Evolutionary conservation across 35 echinoderm and acorn worm species (phyloP).

Genomic region (Stichopus chloronotus): DNA sequence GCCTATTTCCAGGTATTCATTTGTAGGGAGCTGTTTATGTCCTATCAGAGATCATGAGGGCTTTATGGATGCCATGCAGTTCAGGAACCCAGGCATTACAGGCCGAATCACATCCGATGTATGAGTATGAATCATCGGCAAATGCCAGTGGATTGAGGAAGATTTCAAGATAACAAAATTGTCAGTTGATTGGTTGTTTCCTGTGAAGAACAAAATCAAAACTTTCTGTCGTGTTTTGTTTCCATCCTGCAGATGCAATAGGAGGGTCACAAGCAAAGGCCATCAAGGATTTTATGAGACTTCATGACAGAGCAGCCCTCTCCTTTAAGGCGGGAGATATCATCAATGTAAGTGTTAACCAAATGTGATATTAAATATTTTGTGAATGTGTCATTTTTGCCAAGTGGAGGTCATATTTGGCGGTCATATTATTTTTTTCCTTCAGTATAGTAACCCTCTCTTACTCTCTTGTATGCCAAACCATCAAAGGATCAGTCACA

Average conservation of each 20-base stretch:
- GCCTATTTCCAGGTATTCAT: no score
- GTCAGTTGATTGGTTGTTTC: not conserved
- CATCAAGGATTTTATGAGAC: constrained; percentile 81
- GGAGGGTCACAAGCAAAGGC: constrained; percentile 87
- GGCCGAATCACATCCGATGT: not conserved
- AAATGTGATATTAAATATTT: not conserved
- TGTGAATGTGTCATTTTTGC: not conserved
- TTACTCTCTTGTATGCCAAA: no score
- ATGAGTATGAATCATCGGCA: not conserved
- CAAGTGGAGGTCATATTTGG: no score
- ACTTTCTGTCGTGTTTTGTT: not conserved
- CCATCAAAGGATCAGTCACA: no score
- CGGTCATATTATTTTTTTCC: no score
- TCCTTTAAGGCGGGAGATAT: constrained; percentile 93
- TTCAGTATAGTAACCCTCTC: no score
- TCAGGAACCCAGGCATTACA: not conserved
- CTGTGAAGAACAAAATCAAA: not conserved
- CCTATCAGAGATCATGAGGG: no score
- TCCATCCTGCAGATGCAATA: constrained; percentile 74
- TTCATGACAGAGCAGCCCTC: constrained; percentile 80
- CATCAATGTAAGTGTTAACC: constrained; percentile 75
- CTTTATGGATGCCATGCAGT: not conserved
- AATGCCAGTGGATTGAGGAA: not conserved
- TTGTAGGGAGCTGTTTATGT: no score
- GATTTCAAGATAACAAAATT: not conserved